Conservation (phyloP, 2,888 invertebrate genomes). For the Drymonia ruficornis region DNA sequence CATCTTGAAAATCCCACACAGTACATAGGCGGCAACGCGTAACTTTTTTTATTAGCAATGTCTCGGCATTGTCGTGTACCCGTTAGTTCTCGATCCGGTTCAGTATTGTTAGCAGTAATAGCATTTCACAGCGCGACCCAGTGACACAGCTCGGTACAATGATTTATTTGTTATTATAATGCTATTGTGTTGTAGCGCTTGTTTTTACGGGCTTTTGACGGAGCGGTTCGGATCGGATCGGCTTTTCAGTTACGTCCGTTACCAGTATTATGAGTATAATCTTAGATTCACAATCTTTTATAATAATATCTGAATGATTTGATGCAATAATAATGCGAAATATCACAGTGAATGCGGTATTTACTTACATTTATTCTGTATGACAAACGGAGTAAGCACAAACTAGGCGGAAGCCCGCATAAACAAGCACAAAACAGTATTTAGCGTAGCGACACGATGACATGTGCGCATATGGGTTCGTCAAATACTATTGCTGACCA, state of each 20-base stretch:
- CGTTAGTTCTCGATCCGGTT: conserved; percentile 37
- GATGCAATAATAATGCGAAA: not conserved
- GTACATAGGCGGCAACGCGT: conserved; percentile 27
- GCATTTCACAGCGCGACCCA: conserved; percentile 45
- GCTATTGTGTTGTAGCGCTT: conserved; percentile 19
- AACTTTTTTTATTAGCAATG: conserved; percentile 5
- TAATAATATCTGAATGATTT: not conserved
- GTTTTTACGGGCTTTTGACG: conserved; percentile 8
- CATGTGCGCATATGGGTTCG: conserved; percentile 26
- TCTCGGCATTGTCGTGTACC: conserved; percentile 29
- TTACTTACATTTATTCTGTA: not conserved
- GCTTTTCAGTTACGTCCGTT: not conserved
- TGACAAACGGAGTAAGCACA: conserved; percentile 10
- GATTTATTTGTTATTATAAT: conserved; percentile 37
- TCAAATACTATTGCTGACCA: conserved; percentile 19
- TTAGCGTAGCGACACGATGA: conserved; percentile 7
- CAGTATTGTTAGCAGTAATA: conserved; percentile 34
- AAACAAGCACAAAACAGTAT: conserved; percentile 12
- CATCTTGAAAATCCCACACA: conserved; percentile 36
- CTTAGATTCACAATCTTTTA: not conserved
- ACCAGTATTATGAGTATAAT: not conserved
- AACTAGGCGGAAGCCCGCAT: conserved; percentile 14
- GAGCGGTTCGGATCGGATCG: conserved; percentile 1
- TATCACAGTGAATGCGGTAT: not conserved
- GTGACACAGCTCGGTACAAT: conserved; percentile 50